Conservation (phyloP, 2,888 invertebrate genomes). For the Ischnus inquisitorius region DNA sequence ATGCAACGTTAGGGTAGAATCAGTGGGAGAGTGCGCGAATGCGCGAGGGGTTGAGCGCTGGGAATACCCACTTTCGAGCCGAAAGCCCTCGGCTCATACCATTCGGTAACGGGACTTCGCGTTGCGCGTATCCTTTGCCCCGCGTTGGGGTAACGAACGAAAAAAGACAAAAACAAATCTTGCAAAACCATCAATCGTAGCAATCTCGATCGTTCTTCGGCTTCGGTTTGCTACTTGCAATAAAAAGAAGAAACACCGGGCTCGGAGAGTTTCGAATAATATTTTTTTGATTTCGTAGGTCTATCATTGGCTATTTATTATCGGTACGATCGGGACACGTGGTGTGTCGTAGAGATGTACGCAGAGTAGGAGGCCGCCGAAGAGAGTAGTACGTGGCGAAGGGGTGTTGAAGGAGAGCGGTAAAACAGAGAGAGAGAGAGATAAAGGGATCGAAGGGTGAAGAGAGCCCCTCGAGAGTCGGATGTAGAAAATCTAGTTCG, state of each 20-base stretch:
- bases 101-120: constrained; percentile 59
- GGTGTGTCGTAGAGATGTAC: constrained; percentile 36
- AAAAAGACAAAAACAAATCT: not conserved
- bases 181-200: not conserved
- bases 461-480: constrained; percentile 22
- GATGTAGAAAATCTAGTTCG: constrained; percentile 74
- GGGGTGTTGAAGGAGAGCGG: constrained; percentile 18
- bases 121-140: constrained; percentile 41
- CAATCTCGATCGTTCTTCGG: not conserved
- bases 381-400: constrained; percentile 10
- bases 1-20: constrained; percentile 47
- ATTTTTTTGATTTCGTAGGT: not conserved
- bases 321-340: constrained; percentile 37
- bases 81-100: constrained; percentile 46
- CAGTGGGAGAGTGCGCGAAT: constrained; percentile 50
- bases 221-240: not conserved
- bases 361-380: constrained; percentile 1
- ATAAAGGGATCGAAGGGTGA: constrained; percentile 37
- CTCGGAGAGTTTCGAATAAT: not conserved
- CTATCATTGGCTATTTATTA: not conserved
- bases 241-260: no score
- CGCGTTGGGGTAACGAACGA: not conserved
- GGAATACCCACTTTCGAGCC: constrained; percentile 46
- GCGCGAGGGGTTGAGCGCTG: constrained; percentile 61
- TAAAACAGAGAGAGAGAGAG: constrained; percentile 42